Percentiles rank a stretch among this genome's conserved stretches.
Evolutionary conservation across 2,797 vertebrate species (phyloP).

Genomic region (Parauchenoglanis ngamensis): DNA sequence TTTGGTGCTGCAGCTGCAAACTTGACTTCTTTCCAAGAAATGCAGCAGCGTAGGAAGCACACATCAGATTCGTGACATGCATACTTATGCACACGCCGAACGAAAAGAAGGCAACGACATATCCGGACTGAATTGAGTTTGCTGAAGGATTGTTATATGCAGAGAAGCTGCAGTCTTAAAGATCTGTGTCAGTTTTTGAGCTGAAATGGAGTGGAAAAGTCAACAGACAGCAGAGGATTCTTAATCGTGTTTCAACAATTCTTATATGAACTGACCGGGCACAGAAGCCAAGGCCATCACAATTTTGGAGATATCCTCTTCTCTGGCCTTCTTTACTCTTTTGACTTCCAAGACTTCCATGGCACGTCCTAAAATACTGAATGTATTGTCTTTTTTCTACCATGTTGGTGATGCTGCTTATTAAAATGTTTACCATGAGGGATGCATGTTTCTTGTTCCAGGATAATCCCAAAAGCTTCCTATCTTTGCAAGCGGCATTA

Average conservation of each 20-base stretch:
- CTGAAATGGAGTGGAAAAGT: neutral
- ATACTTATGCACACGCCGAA: slow-evolving; percentile 46
- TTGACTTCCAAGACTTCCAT: neutral
- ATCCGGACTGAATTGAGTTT: slow-evolving; percentile 19
- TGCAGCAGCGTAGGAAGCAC: slow-evolving; percentile 69
- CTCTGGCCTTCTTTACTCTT: slow-evolving; percentile 6
- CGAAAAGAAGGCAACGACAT: neutral
- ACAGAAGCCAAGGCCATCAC: neutral
- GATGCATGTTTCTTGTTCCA: slow-evolving; percentile 44
- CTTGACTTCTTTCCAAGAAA: slow-evolving; percentile 80
- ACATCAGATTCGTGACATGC: slow-evolving; percentile 66
- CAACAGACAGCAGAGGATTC: slow-evolving; percentile 2
- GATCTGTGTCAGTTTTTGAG: too few relatives aligned
- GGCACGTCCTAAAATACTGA: neutral
- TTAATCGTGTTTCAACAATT: neutral
- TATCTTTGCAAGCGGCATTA: slow-evolving; percentile 50
- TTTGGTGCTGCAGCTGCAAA: slow-evolving; percentile 80
- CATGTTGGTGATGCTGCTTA: neutral
- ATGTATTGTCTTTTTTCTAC: slow-evolving; percentile 22
- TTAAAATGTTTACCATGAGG: slow-evolving; percentile 9
- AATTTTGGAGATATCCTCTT: slow-evolving; percentile 1
- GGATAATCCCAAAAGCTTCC: slow-evolving; percentile 54
- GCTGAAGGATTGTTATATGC: slow-evolving; percentile 18
- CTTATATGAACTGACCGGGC: neutral
- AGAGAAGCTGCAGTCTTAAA: slow-evolving; percentile 20